These are phyloP conservation scores for Knipowitschia caucasica DNA, from an alignment of 2,797 vertebrate species.

Conservation along the genomic window DNA sequence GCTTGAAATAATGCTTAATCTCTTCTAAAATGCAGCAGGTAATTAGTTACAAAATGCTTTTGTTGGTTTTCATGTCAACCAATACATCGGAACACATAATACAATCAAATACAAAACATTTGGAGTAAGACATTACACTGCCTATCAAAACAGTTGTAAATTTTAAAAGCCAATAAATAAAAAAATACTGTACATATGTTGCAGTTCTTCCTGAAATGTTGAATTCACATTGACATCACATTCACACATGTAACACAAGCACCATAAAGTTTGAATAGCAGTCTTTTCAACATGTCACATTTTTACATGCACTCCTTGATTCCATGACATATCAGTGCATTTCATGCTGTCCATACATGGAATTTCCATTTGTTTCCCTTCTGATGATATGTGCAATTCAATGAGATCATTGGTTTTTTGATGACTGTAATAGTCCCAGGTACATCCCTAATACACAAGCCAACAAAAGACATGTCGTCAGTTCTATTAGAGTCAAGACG, in stretches of 20 bases:
- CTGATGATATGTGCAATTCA: conserved; percentile 32
- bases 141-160: conserved; percentile 68
- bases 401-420: conserved; percentile 26
- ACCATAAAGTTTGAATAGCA: conserved; percentile 44
- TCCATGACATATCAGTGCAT: conserved; percentile 22
- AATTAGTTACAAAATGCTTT: not conserved
- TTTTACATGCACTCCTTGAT: conserved; percentile 12
- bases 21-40: not conserved
- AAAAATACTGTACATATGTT: conserved; percentile 64
- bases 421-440: conserved; percentile 36
- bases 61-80: not conserved
- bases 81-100: conserved; percentile 35
- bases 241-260: conserved; percentile 28
- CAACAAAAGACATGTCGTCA: conserved; percentile 35
- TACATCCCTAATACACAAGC: conserved; percentile 43
- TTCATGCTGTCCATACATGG: conserved; percentile 31
- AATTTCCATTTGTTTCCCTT: conserved; percentile 36
- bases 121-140: conserved; percentile 56
- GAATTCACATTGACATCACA: conserved; percentile 47
- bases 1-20: not conserved
- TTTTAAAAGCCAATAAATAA: conserved; percentile 77
- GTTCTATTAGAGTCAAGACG: conserved; percentile 42
- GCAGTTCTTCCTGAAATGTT: conserved; percentile 44
- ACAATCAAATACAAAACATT: conserved; percentile 40
- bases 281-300: conserved; percentile 26